Evolutionary conservation across 1,140 invertebrate species (phyloP), one percentile per base, ranked within the genome.

Genomic region (Drosophila saltans): DNA sequence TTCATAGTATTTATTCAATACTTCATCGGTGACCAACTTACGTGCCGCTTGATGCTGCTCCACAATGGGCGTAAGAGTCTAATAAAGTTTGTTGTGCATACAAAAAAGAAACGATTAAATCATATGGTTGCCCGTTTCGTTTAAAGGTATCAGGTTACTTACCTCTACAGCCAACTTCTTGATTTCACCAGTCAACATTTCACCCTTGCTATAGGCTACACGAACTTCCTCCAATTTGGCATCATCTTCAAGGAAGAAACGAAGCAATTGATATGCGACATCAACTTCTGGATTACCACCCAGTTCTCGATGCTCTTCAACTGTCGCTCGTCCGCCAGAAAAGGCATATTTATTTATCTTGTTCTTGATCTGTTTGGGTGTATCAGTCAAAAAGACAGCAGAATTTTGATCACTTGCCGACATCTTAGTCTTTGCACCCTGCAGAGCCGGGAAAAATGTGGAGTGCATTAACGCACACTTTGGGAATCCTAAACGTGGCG

Each of bases 331-430:
- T 30, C 99, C 99, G 33, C 99, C 99, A 62, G 98, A 99, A 93
- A 99, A 99, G 28, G 99, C 99, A 93, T 99, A 97, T 93, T 99
- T 99, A 91, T 99, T 99, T 41, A 98, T 96, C 96, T 97, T 99
- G 92, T 97, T 98, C 93, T 99, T 99, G 62, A 99, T 98, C 93
- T 99, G 97, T 83, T 99, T 98, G 0, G 98, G 93, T 0, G 98
- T 98, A 89, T 99, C 99, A 36, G 96, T 98, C 0, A 99, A 93
- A 92, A 97, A 99, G 72, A 99, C 97, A 0, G 98, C 98, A 0
- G 98, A 97, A 91, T 98, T 99, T 10, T 95, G 93, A 91, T 99
- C 98, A 90, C 97, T 98, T 5, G 98, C 97, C 39, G 98, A 99
- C 99, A 99, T 99, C 94, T 99, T 99, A 24, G 97, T 98, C 88